Conservation (phyloP, 2,888 invertebrate species). For the Zhengitettix transpicula region DNA sequence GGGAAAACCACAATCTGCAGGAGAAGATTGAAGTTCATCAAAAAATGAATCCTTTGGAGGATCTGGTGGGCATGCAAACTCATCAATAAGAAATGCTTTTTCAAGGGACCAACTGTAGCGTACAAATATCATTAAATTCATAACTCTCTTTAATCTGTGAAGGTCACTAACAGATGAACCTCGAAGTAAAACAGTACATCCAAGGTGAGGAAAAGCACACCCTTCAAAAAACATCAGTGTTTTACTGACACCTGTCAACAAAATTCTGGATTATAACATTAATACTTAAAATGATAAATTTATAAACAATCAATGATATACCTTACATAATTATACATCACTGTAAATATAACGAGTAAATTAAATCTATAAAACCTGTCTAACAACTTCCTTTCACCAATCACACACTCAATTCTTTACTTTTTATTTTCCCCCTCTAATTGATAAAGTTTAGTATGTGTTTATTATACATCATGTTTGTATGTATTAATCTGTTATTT, state of each 20-base stretch:
- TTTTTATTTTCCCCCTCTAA: no score
- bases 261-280: background rate
- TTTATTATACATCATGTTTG: no score
- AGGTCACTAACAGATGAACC: constrained; percentile 50
- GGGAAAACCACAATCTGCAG: background rate
- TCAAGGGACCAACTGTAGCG: constrained; percentile 87
- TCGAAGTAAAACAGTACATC: constrained; percentile 75
- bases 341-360: no score
- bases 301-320: no score
- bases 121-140: constrained; percentile 63
- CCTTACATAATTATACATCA: no score
- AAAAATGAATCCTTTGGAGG: constrained; percentile 10
- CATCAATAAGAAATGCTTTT: constrained; percentile 75
- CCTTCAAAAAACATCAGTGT: constrained; percentile 90
- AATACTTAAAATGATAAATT: no score
- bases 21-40: background rate
- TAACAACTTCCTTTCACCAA: no score
- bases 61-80: constrained; percentile 57
- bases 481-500: no score
- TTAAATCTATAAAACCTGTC: no score
- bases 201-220: constrained; percentile 63
- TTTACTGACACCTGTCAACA: constrained; percentile 45
- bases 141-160: constrained; percentile 64
- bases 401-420: no score
- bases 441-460: no score